These are phyloP conservation scores for Trichomycterus rosablanca DNA, from an alignment of 2,113 vertebrate species.

Conservation along the genomic window DNA sequence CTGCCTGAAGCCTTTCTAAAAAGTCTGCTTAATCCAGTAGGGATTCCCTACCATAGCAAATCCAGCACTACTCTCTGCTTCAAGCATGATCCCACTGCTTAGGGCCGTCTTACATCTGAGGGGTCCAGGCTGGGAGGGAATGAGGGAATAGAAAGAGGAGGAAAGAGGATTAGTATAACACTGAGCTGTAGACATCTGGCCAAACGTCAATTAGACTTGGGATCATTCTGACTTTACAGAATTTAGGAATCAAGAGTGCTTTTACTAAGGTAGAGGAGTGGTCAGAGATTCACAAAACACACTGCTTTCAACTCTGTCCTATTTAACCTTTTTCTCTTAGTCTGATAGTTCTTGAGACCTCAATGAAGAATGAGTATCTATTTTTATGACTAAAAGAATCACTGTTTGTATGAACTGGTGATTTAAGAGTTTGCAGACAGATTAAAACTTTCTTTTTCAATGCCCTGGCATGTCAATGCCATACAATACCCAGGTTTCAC, in stretches of 20 bases:
- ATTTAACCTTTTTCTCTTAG: conserved; percentile 28
- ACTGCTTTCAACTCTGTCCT: conserved; percentile 22
- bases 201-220: conserved; percentile 39
- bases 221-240: conserved; percentile 27
- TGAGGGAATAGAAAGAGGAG: conserved; percentile 5
- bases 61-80: not conserved
- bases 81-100: conserved; percentile 11
- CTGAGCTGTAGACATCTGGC: conserved; percentile 39
- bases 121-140: no score
- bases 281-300: conserved; percentile 28
- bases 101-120: conserved; percentile 2
- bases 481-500: not conserved
- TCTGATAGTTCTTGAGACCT: no score
- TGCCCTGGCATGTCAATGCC: not conserved
- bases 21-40: conserved; percentile 25
- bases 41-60: conserved; percentile 6
- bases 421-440: not conserved
- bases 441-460: not conserved
- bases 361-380: no score
- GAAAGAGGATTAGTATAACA: conserved; percentile 45
- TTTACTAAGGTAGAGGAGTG: conserved; percentile 36
- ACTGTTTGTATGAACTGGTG: conserved; percentile 7
- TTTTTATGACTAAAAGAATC: conserved; percentile 18
- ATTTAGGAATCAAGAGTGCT: conserved; percentile 26
- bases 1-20: conserved; percentile 40